Conservation (phyloP, 2,797 vertebrate species). For the Tauraco hartlaubi region DNA sequence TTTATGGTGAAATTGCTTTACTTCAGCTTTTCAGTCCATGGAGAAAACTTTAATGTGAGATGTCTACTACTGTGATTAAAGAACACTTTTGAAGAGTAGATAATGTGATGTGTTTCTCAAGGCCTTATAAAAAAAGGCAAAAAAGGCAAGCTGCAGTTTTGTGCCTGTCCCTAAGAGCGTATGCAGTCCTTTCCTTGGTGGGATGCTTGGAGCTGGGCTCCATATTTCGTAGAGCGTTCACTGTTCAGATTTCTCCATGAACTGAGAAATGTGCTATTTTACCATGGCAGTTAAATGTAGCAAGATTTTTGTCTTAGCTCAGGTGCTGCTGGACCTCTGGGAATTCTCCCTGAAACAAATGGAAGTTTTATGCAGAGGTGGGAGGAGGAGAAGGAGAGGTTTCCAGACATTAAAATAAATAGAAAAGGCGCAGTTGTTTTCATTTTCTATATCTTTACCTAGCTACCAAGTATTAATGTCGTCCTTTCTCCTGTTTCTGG, state of each 20-base stretch:
- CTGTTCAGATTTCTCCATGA: not conserved
- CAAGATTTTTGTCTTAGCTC: not conserved
- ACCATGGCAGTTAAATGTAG: accelerated
- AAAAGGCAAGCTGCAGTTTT: not conserved
- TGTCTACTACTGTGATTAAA: not conserved
- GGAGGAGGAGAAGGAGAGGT: not conserved
- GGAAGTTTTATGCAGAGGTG: not conserved
- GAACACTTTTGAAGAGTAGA: not conserved
- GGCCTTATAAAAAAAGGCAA: not conserved
- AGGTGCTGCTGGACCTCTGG: not conserved
- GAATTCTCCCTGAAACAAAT: not conserved
- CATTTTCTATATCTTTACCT: not conserved
- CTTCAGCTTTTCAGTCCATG: conserved; percentile 18
- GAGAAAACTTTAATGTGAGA: not conserved
- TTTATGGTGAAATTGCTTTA: not conserved
- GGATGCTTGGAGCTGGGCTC: not conserved
- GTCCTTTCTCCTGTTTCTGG: not conserved
- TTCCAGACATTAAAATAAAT: not conserved
- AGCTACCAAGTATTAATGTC: not conserved
- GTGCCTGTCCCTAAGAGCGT: not conserved
- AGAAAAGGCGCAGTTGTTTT: not conserved
- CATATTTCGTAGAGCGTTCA: not conserved
- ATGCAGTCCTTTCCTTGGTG: not conserved
- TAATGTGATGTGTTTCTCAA: not conserved
- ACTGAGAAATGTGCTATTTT: not conserved